Evolutionary conservation across 2,888 invertebrate species (phyloP).

Genomic region (Polietes domitor): DNA sequence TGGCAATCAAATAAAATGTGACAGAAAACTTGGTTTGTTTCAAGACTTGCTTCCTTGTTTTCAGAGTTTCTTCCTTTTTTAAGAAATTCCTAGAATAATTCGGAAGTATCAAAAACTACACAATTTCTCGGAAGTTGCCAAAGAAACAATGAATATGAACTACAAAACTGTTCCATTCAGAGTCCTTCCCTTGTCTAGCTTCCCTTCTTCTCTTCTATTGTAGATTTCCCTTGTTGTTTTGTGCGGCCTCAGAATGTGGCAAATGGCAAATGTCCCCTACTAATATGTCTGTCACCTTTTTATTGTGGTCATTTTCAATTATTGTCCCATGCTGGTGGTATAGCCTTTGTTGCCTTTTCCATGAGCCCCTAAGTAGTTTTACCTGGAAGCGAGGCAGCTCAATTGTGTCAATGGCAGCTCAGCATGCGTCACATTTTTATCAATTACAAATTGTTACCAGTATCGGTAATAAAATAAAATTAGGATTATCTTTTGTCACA

Average conservation of each 20-base stretch:
- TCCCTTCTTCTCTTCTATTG: neutral
- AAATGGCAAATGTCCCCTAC: neutral
- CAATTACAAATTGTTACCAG: conserved; percentile 13
- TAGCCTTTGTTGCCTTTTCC: neutral
- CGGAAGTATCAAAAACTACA: neutral
- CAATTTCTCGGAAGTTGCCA: conserved; percentile 11
- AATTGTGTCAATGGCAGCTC: conserved; percentile 47
- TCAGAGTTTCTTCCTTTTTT: too few relatives aligned
- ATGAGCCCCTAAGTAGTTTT: conserved; percentile 23
- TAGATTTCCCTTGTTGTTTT: neutral
- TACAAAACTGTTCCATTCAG: neutral
- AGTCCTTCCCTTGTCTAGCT: neutral
- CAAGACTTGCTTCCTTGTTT: too few relatives aligned
- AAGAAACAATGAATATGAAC: too few relatives aligned
- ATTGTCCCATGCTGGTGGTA: conserved; percentile 13
- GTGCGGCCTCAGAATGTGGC: neutral
- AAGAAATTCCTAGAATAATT: neutral
- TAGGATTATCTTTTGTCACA: conserved; percentile 2
- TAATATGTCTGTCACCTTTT: conserved; percentile 21
- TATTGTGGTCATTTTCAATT: conserved; percentile 32
- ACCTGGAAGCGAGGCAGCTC: conserved; percentile 20
- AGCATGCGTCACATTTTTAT: conserved; percentile 50
- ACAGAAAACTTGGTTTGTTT: neutral
- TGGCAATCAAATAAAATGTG: conserved; percentile 9
- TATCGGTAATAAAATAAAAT: neutral